Evolutionary conservation across 2,888 invertebrate genomes (phyloP).

Genomic region (Chromoteleia sp.): DNA sequence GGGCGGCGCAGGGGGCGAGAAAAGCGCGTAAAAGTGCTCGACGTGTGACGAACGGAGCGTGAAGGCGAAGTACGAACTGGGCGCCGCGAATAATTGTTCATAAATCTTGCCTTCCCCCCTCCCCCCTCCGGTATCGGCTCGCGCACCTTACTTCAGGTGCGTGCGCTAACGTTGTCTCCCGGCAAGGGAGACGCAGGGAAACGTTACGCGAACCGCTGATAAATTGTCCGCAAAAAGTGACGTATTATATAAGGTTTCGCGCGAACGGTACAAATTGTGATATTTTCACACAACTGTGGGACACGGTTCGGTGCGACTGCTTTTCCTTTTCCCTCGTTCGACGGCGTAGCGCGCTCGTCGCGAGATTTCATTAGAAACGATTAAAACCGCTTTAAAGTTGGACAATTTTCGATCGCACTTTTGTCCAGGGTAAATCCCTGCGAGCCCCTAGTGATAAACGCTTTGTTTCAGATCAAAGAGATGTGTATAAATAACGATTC

Average conservation of each 20-base stretch:
- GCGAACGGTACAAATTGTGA: slow-evolving; percentile 16
- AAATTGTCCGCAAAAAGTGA: slow-evolving; percentile 54
- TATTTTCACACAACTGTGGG: slow-evolving; percentile 26
- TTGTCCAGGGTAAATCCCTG: too few species aligned
- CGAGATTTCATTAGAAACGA: too few species aligned
- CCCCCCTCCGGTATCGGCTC: slow-evolving; percentile 41
- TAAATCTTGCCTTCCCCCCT: slow-evolving; percentile 67
- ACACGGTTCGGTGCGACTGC: neutral
- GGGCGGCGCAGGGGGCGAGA: slow-evolving; percentile 56
- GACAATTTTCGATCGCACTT: too few species aligned
- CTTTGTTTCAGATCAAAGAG: too few species aligned
- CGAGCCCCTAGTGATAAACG: too few species aligned
- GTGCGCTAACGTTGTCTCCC: slow-evolving; percentile 55
- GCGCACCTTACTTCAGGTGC: slow-evolving; percentile 45
- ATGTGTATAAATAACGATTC: too few species aligned
- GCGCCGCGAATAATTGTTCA: slow-evolving; percentile 77
- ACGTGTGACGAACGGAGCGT: slow-evolving; percentile 78
- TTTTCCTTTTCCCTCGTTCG: neutral
- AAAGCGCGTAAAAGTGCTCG: slow-evolving; percentile 76
- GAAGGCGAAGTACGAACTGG: slow-evolving; percentile 78
- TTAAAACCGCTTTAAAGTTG: too few species aligned
- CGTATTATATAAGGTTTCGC: slow-evolving; percentile 33
- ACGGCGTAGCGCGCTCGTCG: too few species aligned
- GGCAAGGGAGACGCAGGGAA: slow-evolving; percentile 24
- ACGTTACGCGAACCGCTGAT: slow-evolving; percentile 40